A percentile compares a stretch with the other conserved stretches of the same genome.
These are phyloP conservation scores for Sphaerodactylus townsendi DNA, from an alignment of 2,113 vertebrate genomes.

Conservation along the genomic window DNA sequence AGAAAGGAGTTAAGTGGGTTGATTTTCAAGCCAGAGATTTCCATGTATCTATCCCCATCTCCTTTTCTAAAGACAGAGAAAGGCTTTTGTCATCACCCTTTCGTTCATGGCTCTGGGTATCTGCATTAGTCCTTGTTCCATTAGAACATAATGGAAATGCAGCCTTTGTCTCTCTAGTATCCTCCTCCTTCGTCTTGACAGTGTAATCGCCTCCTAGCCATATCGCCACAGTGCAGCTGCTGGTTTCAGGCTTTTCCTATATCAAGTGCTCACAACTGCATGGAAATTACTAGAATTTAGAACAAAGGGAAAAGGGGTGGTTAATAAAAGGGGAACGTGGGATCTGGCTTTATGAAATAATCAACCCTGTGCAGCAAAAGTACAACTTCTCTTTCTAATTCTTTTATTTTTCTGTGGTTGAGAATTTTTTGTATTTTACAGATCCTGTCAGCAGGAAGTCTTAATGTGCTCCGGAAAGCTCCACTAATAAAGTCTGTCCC, in stretches of 20 bases:
- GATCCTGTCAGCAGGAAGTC: background rate
- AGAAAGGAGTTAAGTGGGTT: background rate
- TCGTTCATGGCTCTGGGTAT: background rate
- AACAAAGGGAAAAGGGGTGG: background rate
- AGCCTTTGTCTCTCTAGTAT: constrained; percentile 71
- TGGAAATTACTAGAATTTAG: background rate
- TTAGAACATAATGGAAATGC: constrained; percentile 14
- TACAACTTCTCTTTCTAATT: too few relatives aligned
- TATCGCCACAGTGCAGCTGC: constrained; percentile 20
- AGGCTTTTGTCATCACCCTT: background rate
- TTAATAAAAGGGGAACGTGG: rapidly evolving
- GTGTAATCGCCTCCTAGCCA: background rate
- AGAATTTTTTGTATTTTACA: background rate
- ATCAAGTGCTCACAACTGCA: background rate
- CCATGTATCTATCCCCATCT: rapidly evolving
- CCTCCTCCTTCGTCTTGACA: constrained; percentile 30
- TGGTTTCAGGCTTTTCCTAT: background rate
- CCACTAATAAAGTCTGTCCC: background rate
- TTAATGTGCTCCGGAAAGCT: background rate
- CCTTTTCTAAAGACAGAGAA: rapidly evolving
- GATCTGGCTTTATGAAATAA: background rate
- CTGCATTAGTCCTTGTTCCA: background rate
- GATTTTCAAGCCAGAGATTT: rapidly evolving
- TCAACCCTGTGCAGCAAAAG: background rate
- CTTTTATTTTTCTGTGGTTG: too few relatives aligned